Base-by-base conservation (phyloP, 1,140 invertebrate species). In the Pinna nobilis region DNA sequence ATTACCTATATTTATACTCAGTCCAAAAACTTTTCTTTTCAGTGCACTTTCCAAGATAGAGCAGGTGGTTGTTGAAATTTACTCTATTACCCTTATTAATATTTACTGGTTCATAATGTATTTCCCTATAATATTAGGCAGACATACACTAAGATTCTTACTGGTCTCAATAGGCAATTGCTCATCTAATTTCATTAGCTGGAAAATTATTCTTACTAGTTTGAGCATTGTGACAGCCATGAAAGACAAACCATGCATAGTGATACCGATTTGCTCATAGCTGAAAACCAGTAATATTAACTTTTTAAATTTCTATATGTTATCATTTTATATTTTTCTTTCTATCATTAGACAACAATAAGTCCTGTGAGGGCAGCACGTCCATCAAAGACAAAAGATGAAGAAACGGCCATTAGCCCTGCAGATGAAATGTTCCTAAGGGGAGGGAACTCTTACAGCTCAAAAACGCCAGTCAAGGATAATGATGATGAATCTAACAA, bases 371-470 rank as follows among this genome's bases (percentile, higher is more conserved):
- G 69, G 41, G n/a, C n/a, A n/a, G n/a, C n/a, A n/a, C n/a, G 30
- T 23, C 57, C 41, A 20, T 32, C 11, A 35, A 30, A 49, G 23
- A 9, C 20, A 20, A 18, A 74, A 0, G 33, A 65, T 23, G 28
- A 70, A 28, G 30, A 71, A 32, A 53, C 64, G 5, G 33, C 37
- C 18, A 61, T 55, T 6, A 65, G 33, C 63, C 61, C 65, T n/a
- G 55, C 47, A 20, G 80, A 83, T 76, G 68, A 79, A 57, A 55
- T 75, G 41, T 83, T 83, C 39, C 61, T 82, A 49, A 74, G 67
- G 47, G 76, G 72, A 30, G 63, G 47, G n/a, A 73, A 77, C 41
- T 35, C 63, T n/a, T 72, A 68, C 41, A 70, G 41, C 3, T 35
- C 60, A 6, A 59, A 68, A 23, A 28, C 55, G 2, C 33, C 59